Conservation (phyloP, 2,113 vertebrate species). For the Sporophila hypoxantha region DNA sequence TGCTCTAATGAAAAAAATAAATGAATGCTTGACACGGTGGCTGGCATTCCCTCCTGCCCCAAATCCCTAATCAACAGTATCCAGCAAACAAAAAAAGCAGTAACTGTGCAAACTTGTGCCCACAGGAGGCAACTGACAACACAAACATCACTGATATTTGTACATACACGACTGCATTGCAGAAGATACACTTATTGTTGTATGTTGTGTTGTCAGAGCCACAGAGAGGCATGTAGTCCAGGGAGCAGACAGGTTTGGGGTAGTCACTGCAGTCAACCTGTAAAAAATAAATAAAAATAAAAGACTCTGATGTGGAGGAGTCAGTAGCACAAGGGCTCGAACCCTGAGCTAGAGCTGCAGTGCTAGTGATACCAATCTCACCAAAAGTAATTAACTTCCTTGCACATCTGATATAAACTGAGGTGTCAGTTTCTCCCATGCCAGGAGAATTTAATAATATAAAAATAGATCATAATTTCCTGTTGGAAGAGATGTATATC, state of each 20-base stretch:
- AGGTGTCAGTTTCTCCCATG: not conserved
- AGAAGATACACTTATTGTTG: slow-evolving; percentile 39
- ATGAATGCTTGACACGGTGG: not conserved
- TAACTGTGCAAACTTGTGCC: not conserved
- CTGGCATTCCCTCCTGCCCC: not conserved
- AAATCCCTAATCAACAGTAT: not conserved
- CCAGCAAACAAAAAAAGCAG: not conserved
- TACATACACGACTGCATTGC: slow-evolving; percentile 24
- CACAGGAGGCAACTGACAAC: not conserved
- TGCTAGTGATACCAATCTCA: not conserved
- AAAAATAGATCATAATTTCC: slow-evolving; percentile 56
- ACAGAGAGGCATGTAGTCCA: slow-evolving; percentile 36
- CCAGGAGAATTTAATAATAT: slow-evolving; percentile 28
- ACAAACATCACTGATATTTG: not conserved
- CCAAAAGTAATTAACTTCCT: slow-evolving; percentile 20
- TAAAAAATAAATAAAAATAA: not conserved
- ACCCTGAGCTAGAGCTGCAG: not conserved
- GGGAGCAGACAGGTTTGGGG: not conserved
- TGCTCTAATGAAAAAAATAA: not conserved
- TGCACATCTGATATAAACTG: not conserved
- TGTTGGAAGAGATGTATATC: slow-evolving; percentile 1
- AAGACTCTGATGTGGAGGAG: not conserved
- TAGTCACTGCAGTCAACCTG: slow-evolving; percentile 42
- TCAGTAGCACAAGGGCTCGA: not conserved
- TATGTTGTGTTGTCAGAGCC: slow-evolving; percentile 65